Base-by-base conservation (phyloP, 2,888 invertebrate genomes). In the Silvanus unidentatus region DNA sequence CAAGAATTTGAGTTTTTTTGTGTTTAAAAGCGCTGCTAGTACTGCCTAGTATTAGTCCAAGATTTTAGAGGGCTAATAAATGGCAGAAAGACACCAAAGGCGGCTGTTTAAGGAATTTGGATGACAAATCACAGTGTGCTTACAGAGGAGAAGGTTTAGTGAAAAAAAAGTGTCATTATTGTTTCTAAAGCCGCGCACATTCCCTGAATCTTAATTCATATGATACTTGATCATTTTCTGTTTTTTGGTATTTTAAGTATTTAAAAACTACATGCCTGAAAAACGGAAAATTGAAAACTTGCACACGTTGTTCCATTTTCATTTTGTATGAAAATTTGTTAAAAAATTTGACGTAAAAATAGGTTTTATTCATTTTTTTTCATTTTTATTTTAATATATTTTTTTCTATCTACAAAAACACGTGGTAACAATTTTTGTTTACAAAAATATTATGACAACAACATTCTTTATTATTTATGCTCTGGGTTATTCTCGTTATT, bases 401-500 rank as follows among this genome's bases (percentile, higher is more conserved):
- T n/a, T n/a, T n/a, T 22, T 29, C 43, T 57, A 43, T 42, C 49
- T 49, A 49, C 45, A 49, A 49, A 48, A 48, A 44, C 11, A 69
- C 55, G 50, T 56, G 57, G 53, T 59, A 60, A 68, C 67, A 69
- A 70, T 66, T 62, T 42, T 48, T 54, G 54, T 57, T 64, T 54
- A 69, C 69, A 69, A 69, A 70, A 68, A 58, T 68, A 69, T 68
- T 68, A 68, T 67, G 69, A 70, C 62, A 64, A 64, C 55, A 59
- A 55, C 55, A 53, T n/a, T 8, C 12, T 32, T 5, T 13, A 15
- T 37, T 37, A n/a, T 13, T 37, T 37, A 15, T 37, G 6, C 6
- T 37, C 8, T 16, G n/a, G n/a, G n/a, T n/a, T n/a, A n/a, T n/a
- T n/a, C n/a, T n/a, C n/a, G n/a, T 4, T 29, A 16, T 41, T 29